Conservation (phyloP, 37 sponge, comb jelly and placozoan genomes). For the Aplysina aerophoba region DNA sequence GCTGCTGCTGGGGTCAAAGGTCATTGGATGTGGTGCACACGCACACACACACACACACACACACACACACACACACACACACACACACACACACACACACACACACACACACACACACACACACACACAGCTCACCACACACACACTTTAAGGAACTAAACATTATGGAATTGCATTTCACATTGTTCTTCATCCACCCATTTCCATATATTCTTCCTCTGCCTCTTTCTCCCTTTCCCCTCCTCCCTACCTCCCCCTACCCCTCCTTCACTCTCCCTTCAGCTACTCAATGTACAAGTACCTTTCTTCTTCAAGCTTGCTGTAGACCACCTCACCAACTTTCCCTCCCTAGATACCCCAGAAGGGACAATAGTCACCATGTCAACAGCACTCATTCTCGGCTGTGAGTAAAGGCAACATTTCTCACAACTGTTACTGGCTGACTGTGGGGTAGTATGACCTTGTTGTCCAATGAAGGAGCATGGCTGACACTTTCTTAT, state of each 20-base stretch:
- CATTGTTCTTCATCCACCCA: no score
- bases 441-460: no score
- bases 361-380: constrained; percentile 75
- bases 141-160: no score
- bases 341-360: constrained; percentile 61
- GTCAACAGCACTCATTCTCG: constrained; percentile 81
- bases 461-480: no score
- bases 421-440: no score
- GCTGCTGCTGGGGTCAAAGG: constrained; percentile 81
- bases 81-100: no score
- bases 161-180: no score
- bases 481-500: no score
- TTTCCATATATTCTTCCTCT: background rate
- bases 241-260: background rate
- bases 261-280: background rate
- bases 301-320: constrained; percentile 95
- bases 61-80: no score
- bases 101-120: no score
- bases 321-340: constrained; percentile 75
- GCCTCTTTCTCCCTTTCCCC: background rate
- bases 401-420: constrained; percentile 60
- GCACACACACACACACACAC: no score
- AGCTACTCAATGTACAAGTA: constrained; percentile 87
- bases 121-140: no score
- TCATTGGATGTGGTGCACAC: constrained; percentile 3